Conservation (phyloP, 2,113 vertebrate genomes). For the Dipodomys ordii region DNA sequence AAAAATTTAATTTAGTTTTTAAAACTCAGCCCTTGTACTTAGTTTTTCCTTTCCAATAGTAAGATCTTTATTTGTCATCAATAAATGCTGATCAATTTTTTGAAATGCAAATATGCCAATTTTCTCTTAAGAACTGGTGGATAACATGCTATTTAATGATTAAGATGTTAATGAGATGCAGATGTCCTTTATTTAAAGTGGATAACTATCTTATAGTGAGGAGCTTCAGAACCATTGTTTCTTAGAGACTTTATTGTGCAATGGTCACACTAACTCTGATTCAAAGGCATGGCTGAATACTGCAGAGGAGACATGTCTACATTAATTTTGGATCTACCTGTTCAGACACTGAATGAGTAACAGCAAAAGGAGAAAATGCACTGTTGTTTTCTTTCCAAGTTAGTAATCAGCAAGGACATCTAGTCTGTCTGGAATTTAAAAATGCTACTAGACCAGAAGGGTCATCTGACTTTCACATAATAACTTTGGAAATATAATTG, state of each 20-base stretch:
- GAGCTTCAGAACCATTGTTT: background rate
- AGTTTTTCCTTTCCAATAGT: background rate
- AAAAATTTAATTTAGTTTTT: background rate
- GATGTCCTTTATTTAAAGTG: background rate
- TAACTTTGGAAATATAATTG: background rate
- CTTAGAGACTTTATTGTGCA: background rate
- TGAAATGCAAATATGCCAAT: background rate
- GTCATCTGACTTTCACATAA: background rate
- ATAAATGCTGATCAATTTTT: background rate
- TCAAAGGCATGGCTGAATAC: background rate
- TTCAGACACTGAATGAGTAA: background rate
- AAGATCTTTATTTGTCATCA: background rate
- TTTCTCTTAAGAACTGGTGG: background rate
- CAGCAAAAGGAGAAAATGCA: background rate
- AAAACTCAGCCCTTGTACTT: background rate
- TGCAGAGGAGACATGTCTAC: background rate
- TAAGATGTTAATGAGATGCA: background rate
- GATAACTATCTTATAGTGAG: background rate
- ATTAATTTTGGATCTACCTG: background rate
- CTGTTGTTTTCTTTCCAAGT: background rate
- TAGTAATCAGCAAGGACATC: slow-evolving; percentile 2
- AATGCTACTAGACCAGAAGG: background rate
- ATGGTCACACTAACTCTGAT: background rate
- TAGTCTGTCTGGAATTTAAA: background rate
- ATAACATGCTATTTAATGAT: background rate